Evolutionary conservation across 2,888 invertebrate genomes (phyloP).

Genomic region (Chymomyza caudatula): DNA sequence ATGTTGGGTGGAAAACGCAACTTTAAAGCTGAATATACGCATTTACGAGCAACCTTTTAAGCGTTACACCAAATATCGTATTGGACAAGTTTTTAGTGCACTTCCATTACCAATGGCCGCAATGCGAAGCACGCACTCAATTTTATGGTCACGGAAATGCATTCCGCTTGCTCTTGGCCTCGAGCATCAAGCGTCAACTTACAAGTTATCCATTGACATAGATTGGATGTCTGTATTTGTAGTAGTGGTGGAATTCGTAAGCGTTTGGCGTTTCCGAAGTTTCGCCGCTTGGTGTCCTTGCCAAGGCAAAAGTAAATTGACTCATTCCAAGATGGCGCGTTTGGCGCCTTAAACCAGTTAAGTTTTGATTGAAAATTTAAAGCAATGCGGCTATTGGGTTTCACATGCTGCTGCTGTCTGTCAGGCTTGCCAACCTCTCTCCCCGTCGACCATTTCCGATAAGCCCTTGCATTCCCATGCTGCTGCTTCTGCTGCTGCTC

Average conservation of each 20-base stretch:
- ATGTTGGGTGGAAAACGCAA: neutral
- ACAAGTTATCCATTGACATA: neutral
- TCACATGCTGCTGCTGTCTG: slow-evolving; percentile 27
- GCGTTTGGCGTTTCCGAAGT: slow-evolving; percentile 23
- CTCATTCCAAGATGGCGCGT: slow-evolving; percentile 31
- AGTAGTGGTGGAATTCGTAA: slow-evolving; percentile 32
- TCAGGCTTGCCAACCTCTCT: slow-evolving; percentile 4
- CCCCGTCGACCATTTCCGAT: slow-evolving; percentile 29
- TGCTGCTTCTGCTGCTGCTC: slow-evolving; percentile 7
- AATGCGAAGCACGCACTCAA: neutral
- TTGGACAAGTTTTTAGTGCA: neutral
- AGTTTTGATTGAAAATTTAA: slow-evolving; percentile 68
- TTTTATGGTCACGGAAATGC: slow-evolving; percentile 6
- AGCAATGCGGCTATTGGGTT: slow-evolving; percentile 40
- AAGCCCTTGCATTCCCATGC: slow-evolving; percentile 11
- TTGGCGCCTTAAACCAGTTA: slow-evolving; percentile 22
- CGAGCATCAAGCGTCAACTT: slow-evolving; percentile 9
- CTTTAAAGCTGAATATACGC: neutral
- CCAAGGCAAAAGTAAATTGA: slow-evolving; percentile 46
- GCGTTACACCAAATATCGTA: neutral
- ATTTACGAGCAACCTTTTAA: neutral
- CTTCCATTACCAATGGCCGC: neutral
- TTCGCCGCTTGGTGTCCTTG: slow-evolving; percentile 23
- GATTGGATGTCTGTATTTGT: neutral
- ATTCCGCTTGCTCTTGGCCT: neutral